These are phyloP conservation scores for Anhinga rufa DNA, from an alignment of 2,113 vertebrate species.

Conservation along the genomic window DNA sequence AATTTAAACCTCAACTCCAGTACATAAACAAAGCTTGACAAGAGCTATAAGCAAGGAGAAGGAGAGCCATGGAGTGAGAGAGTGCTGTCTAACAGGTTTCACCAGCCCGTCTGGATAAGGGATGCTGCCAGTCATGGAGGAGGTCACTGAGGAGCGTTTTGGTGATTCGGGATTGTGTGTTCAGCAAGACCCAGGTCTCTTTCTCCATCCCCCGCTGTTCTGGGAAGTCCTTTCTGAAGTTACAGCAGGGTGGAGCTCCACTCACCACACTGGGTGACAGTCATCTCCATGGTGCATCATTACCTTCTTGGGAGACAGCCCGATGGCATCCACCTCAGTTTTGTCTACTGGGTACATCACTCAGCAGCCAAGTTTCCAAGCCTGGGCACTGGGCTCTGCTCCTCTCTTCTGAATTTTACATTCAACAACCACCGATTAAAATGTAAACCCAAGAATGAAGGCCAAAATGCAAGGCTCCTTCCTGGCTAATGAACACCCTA, in stretches of 20 bases:
- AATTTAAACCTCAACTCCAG: not conserved
- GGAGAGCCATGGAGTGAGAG: accelerated
- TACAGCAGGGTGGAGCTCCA: not conserved
- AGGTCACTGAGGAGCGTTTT: not conserved
- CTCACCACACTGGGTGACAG: not conserved
- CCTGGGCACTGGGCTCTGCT: not conserved
- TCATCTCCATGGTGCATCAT: not conserved
- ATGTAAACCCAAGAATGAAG: not conserved
- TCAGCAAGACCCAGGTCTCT: not conserved
- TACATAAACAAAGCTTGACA: not conserved
- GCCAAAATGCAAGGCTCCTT: not conserved
- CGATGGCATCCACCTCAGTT: not conserved
- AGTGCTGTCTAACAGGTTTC: not conserved
- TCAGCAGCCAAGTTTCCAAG: not conserved
- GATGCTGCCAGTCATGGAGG: not conserved
- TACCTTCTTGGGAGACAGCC: not conserved
- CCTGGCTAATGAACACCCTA: not conserved
- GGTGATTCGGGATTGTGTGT: accelerated
- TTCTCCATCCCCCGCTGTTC: not conserved
- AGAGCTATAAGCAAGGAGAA: not conserved
- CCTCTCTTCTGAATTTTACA: not conserved
- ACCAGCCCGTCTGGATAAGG: not conserved
- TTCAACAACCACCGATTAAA: not conserved
- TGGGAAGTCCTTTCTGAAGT: not conserved
- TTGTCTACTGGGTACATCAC: not conserved